Evolutionary conservation across 2,797 vertebrate genomes (phyloP).

Genomic region (Chrysocyon brachyurus): DNA sequence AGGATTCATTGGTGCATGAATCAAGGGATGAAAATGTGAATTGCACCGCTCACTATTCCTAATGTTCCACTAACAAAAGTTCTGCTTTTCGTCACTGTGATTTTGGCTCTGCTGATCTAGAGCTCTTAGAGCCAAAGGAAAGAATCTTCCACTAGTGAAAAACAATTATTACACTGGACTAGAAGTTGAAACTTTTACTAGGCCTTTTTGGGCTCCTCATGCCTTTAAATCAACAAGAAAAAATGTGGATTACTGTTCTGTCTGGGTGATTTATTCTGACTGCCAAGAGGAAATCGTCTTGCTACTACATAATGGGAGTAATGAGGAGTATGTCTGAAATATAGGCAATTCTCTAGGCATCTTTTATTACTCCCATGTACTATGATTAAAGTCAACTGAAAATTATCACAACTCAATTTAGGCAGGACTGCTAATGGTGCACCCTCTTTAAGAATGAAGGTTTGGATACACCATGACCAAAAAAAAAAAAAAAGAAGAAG

Average conservation of each 20-base stretch:
- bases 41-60: background rate
- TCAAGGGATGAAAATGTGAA: background rate
- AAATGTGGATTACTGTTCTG: background rate
- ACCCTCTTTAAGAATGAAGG: background rate
- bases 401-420: background rate
- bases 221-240: background rate
- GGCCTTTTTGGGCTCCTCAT: background rate
- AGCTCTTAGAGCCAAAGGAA: background rate
- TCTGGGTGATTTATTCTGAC: background rate
- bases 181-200: background rate
- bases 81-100: background rate
- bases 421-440: background rate
- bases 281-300: background rate
- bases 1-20: background rate
- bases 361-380: background rate
- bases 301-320: background rate
- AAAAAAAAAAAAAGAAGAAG: too few relatives aligned
- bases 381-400: conserved; percentile 3
- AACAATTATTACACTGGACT: background rate
- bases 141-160: background rate
- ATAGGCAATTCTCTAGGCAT: background rate
- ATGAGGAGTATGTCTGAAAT: background rate
- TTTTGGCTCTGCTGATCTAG: background rate
- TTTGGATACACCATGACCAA: background rate
- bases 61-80: background rate